Percentiles rank a stretch among this genome's conserved stretches.
Evolutionary conservation across 2,113 vertebrate genomes (phyloP).

Genomic region (Murina feae): DNA sequence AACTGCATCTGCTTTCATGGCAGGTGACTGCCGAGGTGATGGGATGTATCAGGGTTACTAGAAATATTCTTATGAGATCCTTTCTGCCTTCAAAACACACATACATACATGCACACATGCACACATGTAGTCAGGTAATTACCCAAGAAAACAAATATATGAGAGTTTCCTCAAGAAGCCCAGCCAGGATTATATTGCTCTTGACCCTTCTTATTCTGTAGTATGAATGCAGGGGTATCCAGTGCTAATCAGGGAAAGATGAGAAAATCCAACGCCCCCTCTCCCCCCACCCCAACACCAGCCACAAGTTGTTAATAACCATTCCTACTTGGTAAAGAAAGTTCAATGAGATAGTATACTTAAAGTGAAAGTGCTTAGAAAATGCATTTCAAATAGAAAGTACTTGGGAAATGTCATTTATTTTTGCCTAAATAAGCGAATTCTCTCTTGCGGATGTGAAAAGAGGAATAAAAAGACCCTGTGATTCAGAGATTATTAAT

Average conservation of each 20-base stretch:
- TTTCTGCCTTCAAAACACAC: slow-evolving; percentile 27
- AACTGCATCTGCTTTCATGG: slow-evolving; percentile 27
- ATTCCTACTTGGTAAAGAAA: background rate
- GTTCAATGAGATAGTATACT: background rate
- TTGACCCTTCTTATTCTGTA: background rate
- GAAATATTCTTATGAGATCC: slow-evolving; percentile 24
- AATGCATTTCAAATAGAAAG: background rate
- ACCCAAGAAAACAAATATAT: slow-evolving; percentile 43
- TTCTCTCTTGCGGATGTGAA: background rate
- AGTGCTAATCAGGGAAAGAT: background rate
- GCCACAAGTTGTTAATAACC: background rate
- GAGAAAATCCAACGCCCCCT: background rate
- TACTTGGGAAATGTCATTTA: background rate
- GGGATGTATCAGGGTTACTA: background rate
- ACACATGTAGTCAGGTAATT: background rate
- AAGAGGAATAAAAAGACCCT: background rate
- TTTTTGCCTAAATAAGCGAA: background rate
- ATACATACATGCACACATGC: background rate
- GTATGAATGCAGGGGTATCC: background rate
- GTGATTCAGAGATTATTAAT: background rate
- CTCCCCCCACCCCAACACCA: accelerated
- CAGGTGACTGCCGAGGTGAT: slow-evolving; percentile 37
- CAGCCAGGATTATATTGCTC: background rate
- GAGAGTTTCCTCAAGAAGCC: slow-evolving; percentile 40
- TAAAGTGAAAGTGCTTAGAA: background rate